phyloP scores from a whole-genome alignment of 1,140 invertebrate species.

The Stegodyphus dumicola region DNA sequence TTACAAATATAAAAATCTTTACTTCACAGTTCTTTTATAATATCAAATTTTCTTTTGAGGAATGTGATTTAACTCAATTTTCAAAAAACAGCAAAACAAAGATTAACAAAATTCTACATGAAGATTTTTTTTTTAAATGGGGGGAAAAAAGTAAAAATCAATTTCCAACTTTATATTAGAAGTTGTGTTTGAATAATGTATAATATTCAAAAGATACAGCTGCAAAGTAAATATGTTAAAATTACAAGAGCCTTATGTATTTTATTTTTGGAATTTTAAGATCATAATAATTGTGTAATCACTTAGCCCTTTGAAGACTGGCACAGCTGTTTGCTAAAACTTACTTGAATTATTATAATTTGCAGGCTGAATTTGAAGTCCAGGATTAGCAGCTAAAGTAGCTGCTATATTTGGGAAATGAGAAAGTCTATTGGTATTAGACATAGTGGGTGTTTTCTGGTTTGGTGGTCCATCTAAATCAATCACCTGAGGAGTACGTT shows the following conservation, averaged over 20 bases:
- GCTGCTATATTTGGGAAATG: constrained; percentile 47
- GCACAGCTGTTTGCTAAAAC: constrained; percentile 3
- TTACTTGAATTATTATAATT: constrained; percentile 55
- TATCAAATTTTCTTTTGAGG: too few species aligned
- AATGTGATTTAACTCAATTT: too few species aligned
- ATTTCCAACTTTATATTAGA: background rate
- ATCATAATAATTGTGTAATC: background rate
- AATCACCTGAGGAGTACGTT: constrained; percentile 29
- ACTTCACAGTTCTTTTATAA: too few species aligned
- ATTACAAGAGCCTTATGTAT: background rate
- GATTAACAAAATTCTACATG: too few species aligned
- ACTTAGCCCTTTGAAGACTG: background rate
- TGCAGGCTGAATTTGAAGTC: constrained; percentile 51
- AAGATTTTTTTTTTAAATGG: too few species aligned
- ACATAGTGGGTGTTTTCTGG: constrained; percentile 40
- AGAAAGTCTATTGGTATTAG: constrained; percentile 42
- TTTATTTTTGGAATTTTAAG: background rate
- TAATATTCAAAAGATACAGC: background rate
- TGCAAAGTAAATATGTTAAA: background rate
- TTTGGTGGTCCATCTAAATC: constrained; percentile 40
- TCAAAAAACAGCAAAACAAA: too few species aligned
- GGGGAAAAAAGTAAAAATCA: background rate
- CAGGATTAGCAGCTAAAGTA: constrained; percentile 21
- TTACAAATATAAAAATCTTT: too few species aligned
- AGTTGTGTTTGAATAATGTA: background rate